Evolutionary conservation across 2,888 invertebrate species (phyloP).

Genomic region (Cephus pygmeus): DNA sequence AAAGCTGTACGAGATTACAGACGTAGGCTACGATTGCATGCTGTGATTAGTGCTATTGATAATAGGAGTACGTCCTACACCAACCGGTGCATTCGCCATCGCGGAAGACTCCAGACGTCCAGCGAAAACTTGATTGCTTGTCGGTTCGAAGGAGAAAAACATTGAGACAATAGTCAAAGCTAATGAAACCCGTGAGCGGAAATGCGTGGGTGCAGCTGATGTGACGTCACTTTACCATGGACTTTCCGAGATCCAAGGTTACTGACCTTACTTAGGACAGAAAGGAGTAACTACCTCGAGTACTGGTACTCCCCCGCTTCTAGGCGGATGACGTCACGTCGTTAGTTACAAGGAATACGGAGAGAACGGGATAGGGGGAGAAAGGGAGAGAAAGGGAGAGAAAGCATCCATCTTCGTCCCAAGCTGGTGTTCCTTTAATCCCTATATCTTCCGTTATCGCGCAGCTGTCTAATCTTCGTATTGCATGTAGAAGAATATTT

Average conservation of each 20-base stretch:
- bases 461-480: not conserved
- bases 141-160: not conserved
- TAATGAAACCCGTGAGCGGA: constrained; percentile 36
- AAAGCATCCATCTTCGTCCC: not conserved
- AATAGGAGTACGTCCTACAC: not conserved
- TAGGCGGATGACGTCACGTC: not conserved
- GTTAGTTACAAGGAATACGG: not conserved
- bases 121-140: not conserved
- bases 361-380: not conserved
- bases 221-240: constrained; percentile 23
- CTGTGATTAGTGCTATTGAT: not conserved
- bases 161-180: constrained; percentile 3
- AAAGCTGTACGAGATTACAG: not conserved
- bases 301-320: not conserved
- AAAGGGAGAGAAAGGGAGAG: not conserved
- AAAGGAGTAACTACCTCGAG: not conserved
- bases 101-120: not conserved
- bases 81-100: not conserved
- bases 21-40: not conserved
- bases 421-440: not conserved
- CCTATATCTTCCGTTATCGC: not conserved
- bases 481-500: no score
- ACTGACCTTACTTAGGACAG: constrained; percentile 32
- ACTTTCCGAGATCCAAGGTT: constrained; percentile 42
- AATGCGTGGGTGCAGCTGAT: constrained; percentile 40